These are phyloP conservation scores for Selene dorsalis DNA, from an alignment of 2,797 vertebrate genomes.

Conservation along the genomic window DNA sequence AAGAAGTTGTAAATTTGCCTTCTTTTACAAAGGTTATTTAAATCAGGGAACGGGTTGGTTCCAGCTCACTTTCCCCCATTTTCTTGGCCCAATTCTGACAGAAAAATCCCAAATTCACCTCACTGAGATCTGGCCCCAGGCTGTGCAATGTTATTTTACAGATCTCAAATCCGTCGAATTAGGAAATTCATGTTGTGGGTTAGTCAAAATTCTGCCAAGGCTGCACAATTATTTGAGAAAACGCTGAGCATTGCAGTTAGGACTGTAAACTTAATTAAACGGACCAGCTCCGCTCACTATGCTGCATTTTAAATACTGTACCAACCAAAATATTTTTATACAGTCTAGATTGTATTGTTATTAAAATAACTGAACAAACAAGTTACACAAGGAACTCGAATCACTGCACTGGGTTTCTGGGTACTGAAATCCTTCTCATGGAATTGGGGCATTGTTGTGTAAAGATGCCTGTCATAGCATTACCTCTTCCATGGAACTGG, in stretches of 20 bases:
- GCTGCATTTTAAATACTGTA: background rate
- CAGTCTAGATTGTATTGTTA: too few species aligned
- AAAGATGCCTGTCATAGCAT: background rate
- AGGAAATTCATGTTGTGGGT: background rate
- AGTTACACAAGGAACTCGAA: background rate
- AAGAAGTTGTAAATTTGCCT: constrained; percentile 83
- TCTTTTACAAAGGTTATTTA: constrained; percentile 83
- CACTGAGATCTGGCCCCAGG: constrained; percentile 64
- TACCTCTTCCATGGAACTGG: background rate
- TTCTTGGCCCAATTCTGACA: constrained; percentile 69
- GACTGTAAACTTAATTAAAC: background rate
- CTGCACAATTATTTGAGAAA: constrained; percentile 46
- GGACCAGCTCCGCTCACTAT: background rate
- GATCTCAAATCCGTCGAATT: constrained; percentile 58
- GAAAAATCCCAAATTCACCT: constrained; percentile 25
- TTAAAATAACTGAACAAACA: background rate
- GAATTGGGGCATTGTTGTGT: background rate
- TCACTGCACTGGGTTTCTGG: background rate
- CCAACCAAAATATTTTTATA: background rate
- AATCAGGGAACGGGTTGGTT: constrained; percentile 83
- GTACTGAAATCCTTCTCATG: background rate
- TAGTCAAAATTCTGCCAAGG: constrained; percentile 6
- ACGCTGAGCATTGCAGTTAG: background rate
- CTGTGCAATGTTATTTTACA: constrained; percentile 73
- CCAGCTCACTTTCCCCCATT: constrained; percentile 72